Conservation (phyloP, 2,113 vertebrate species). For the Picathartes gymnocephalus region DNA sequence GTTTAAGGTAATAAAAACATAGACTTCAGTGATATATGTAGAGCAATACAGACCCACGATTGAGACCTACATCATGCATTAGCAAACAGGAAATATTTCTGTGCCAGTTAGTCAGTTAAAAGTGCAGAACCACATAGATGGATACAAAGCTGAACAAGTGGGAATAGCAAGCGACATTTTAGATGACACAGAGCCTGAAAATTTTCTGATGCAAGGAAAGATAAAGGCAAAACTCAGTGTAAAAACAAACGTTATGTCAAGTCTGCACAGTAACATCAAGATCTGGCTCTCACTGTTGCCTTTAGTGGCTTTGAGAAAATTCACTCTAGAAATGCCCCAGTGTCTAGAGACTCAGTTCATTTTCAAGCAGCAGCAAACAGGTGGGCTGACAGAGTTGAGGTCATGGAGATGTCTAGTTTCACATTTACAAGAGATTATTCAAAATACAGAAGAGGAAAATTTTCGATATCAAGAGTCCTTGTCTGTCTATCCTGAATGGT, state of each 20-base stretch:
- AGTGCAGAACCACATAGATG: background rate
- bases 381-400: background rate
- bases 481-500: background rate
- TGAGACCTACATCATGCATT: background rate
- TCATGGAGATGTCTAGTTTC: background rate
- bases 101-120: background rate
- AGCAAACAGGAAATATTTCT: background rate
- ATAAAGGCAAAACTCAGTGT: background rate
- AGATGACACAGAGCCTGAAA: background rate
- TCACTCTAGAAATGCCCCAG: background rate
- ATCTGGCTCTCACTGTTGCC: background rate
- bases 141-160: accelerated
- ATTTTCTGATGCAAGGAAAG: background rate
- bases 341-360: background rate
- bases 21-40: background rate
- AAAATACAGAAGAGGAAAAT: background rate
- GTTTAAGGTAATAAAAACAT: background rate
- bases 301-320: background rate
- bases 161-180: background rate
- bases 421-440: background rate
- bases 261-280: background rate
- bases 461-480: background rate
- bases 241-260: background rate
- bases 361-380: background rate
- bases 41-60: accelerated